phyloP scores from a whole-genome alignment of 2,113 vertebrate genomes.

The Menura novaehollandiae region DNA sequence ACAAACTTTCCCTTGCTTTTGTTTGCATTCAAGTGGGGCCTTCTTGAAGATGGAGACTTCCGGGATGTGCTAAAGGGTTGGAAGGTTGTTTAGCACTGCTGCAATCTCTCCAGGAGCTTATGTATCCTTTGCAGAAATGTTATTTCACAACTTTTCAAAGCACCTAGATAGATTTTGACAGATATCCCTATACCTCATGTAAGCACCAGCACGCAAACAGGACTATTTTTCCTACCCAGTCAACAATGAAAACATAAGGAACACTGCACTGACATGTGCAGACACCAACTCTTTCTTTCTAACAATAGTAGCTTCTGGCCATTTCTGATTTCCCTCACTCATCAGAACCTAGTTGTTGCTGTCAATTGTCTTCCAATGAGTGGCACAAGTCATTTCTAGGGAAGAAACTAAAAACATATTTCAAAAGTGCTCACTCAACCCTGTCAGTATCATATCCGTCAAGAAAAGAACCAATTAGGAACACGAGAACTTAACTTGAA shows the following conservation, averaged over 20 bases:
- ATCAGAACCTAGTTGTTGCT: neutral
- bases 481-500: neutral
- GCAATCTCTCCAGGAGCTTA: neutral
- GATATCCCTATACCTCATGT: neutral
- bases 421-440: neutral
- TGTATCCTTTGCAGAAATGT: neutral
- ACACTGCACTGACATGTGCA: neutral
- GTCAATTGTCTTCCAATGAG: neutral
- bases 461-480: neutral
- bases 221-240: neutral
- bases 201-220: neutral
- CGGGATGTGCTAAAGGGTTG: neutral
- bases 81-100: neutral
- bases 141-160: neutral
- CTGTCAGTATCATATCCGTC: neutral
- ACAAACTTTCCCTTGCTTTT: neutral
- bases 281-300: neutral
- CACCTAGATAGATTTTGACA: neutral
- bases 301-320: neutral
- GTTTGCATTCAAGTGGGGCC: neutral
- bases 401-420: neutral
- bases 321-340: neutral
- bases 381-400: neutral
- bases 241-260: neutral
- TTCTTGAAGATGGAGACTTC: neutral